A percentile compares a stretch with the other conserved stretches of the same genome.
Conservation (phyloP, 2,888 invertebrate genomes). For the Uloborus plumipes region DNA sequence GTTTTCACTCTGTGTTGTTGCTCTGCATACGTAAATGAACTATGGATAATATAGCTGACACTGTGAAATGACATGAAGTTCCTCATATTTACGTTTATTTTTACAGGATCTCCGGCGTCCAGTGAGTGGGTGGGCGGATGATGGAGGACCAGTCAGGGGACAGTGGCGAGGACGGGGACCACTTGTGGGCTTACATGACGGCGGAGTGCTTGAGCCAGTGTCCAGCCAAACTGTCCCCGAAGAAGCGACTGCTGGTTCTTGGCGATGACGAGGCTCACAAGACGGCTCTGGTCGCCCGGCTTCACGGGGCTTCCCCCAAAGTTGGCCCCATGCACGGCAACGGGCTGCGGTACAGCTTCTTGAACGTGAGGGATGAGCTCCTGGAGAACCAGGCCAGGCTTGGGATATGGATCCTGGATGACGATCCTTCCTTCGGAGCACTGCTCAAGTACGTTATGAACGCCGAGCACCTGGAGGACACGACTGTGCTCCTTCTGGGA, state of each 20-base stretch:
- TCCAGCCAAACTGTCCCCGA: slow-evolving; percentile 36
- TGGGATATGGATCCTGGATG: slow-evolving; percentile 97
- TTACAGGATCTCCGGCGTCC: slow-evolving; percentile 3
- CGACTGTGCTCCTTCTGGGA: slow-evolving; percentile 91
- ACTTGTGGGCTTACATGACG: slow-evolving; percentile 46
- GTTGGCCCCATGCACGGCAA: slow-evolving; percentile 98
- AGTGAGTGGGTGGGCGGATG: too few relatives aligned
- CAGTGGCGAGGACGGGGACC: slow-evolving; percentile 17
- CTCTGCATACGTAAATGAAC: too few relatives aligned
- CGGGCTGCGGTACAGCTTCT: slow-evolving; percentile 96
- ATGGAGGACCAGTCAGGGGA: too few relatives aligned
- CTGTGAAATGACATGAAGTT: too few relatives aligned
- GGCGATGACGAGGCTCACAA: slow-evolving; percentile 98
- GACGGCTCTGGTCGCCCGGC: slow-evolving; percentile 95
- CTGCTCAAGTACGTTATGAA: slow-evolving; percentile 91
- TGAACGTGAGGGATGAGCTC: slow-evolving; percentile 97
- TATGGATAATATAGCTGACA: too few relatives aligned
- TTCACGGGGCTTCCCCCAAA: slow-evolving; percentile 92
- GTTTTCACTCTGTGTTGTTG: too few relatives aligned
- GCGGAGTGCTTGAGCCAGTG: slow-evolving; percentile 34
- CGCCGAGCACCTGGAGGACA: slow-evolving; percentile 90
- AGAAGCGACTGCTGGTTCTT: slow-evolving; percentile 34
- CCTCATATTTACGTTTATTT: background rate
- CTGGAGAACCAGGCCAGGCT: slow-evolving; percentile 95
- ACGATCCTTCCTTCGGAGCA: slow-evolving; percentile 92